Evolutionary conservation across 2,797 vertebrate species (phyloP).

Genomic region (Odontamblyopus rebecca): DNA sequence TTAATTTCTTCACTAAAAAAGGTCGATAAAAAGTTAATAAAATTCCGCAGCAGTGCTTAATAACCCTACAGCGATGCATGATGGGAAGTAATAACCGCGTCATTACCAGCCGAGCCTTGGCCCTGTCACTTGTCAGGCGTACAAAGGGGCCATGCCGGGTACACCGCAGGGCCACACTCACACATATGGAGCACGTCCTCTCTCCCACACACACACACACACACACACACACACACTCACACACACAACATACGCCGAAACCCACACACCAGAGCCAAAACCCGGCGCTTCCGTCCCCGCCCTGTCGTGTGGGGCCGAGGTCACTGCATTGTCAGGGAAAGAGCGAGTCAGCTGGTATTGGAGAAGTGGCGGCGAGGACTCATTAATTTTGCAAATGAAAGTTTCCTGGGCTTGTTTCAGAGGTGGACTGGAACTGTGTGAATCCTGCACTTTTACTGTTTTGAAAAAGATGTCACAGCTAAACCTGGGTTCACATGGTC

Average conservation of each 20-base stretch:
- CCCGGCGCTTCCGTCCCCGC: constrained; percentile 43
- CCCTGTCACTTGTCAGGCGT: constrained; percentile 70
- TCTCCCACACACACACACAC: not conserved
- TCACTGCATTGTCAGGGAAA: not conserved
- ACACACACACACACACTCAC: constrained; percentile 6
- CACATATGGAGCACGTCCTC: constrained; percentile 35
- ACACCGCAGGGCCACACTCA: constrained; percentile 56
- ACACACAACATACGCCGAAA: not conserved
- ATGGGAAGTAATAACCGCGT: constrained; percentile 79
- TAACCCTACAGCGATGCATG: constrained; percentile 69
- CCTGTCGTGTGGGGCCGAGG: constrained; percentile 30
- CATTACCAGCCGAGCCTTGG: constrained; percentile 71
- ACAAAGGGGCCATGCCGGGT: constrained; percentile 74
- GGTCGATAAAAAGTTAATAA: no score
- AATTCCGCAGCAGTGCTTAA: not conserved
- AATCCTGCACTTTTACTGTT: no score
- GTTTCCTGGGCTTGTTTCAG: not conserved
- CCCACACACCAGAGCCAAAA: constrained; percentile 49
- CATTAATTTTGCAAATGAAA: not conserved
- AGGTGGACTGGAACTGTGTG: not conserved
- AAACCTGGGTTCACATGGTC: no score
- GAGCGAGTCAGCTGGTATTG: not conserved
- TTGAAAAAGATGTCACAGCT: no score
- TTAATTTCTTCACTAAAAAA: no score
- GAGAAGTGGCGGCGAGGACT: not conserved